These are phyloP conservation scores for Rhagologus leucostigma DNA, from an alignment of 2,113 vertebrate genomes.

Conservation along the genomic window DNA sequence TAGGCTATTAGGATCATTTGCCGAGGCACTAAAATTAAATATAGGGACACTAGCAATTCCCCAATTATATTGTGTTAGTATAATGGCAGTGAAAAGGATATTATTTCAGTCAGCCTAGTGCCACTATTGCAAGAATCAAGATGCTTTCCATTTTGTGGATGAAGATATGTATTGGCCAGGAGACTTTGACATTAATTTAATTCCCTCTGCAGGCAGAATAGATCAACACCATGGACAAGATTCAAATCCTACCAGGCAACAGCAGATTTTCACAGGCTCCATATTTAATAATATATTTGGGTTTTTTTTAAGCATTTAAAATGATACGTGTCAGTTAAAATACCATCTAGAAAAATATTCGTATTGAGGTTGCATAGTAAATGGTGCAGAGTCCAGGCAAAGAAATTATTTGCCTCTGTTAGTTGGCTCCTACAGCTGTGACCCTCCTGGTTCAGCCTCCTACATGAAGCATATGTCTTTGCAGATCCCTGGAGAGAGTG, in stretches of 20 bases:
- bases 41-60: slow-evolving; percentile 60
- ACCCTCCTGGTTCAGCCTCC: background rate
- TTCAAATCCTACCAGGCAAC: background rate
- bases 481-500: background rate
- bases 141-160: slow-evolving; percentile 22
- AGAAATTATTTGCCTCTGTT: background rate
- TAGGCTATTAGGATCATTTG: slow-evolving; percentile 64
- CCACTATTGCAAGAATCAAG: slow-evolving; percentile 40
- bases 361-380: background rate
- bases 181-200: slow-evolving; percentile 30
- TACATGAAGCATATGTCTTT: background rate
- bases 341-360: background rate
- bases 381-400: background rate
- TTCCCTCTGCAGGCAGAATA: background rate
- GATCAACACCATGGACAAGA: background rate
- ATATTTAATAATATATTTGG: background rate
- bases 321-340: background rate
- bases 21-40: slow-evolving; percentile 63
- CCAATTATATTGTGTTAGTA: slow-evolving; percentile 61
- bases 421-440: background rate
- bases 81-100: slow-evolving; percentile 61
- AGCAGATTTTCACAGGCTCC: background rate
- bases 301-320: background rate
- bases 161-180: background rate
- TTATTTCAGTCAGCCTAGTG: slow-evolving; percentile 48